phyloP scores from a whole-genome alignment of 2,113 vertebrate species.

The Ciconia boyciana region DNA sequence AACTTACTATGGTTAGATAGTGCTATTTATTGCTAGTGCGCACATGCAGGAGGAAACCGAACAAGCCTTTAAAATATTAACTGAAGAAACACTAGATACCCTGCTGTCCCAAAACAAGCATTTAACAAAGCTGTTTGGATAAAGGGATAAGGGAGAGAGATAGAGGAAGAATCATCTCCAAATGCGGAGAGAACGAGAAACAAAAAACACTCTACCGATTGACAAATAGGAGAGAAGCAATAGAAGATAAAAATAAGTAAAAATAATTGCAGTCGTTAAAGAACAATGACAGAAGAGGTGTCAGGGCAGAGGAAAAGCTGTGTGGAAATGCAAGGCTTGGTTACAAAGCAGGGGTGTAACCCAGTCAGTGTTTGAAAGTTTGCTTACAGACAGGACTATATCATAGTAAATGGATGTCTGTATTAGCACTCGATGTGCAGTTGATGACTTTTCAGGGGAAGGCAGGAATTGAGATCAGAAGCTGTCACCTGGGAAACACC shows the following conservation, averaged over 20 bases:
- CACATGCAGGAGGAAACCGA: background rate
- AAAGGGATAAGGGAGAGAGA: background rate
- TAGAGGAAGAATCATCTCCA: background rate
- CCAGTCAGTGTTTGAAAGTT: background rate
- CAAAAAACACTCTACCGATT: accelerated
- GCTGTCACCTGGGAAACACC: background rate
- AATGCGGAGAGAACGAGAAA: background rate
- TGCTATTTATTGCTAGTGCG: background rate
- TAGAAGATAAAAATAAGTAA: background rate
- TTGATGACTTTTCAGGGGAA: background rate
- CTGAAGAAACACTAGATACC: background rate
- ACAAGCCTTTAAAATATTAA: background rate
- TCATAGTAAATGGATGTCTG: background rate
- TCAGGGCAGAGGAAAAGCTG: background rate
- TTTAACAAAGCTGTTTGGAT: background rate
- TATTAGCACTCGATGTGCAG: background rate
- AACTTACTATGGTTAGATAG: background rate
- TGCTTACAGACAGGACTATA: background rate
- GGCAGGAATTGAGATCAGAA: background rate
- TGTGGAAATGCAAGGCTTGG: background rate
- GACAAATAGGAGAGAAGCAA: background rate
- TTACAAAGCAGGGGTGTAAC: background rate
- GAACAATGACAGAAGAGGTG: background rate
- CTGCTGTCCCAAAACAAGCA: background rate
- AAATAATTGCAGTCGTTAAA: background rate